Base-by-base conservation (phyloP, 2,888 invertebrate genomes). In the Pristionchus exspectatus region DNA sequence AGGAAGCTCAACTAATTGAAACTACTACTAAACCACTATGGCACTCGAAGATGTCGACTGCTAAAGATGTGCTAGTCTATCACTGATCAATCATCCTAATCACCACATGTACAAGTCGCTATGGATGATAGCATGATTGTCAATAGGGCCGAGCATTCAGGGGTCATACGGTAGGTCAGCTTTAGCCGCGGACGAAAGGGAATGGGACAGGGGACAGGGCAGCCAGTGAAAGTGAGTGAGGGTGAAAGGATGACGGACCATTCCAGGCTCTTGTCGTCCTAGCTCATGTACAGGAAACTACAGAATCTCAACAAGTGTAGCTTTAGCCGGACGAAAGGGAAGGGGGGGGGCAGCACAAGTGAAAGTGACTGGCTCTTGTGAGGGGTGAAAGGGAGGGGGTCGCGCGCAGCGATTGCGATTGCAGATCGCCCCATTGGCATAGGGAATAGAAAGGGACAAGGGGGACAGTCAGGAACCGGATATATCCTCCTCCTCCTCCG, bases 401-500 rank as follows among this genome's bases (percentile, higher is more conserved):
- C 30, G 33, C 44, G 27, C 33, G 33, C 21, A 16, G 81, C 44
- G 44, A 50, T 33, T 44, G 81, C 81, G 81, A 54, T 81, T 54
- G 81, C 81, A 81, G 38, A 81, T 81, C 81, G 81, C 50, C 74
- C 74, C 74, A 38, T 38, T 38, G 27, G 59, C 56, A 30, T 9
- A 24, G 54, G 83, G 33, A 12, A 24, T 30, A 85, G 56, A 56
- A 59, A 33, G 33, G 83, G 56, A 56, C 38, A 83, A 56, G 27
- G 56, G 27, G 3, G 16, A 50, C 81, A 44, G 74, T 21, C 24
- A 50, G 85, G 84, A 85, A 85, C 56, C 33, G 63, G 85, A 56
- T 59, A 85, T 21, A 81, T 81, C 81, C 81, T 81, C 81, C 74
- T 18, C 72, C 18, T 38, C 30, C 72, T 74, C 72, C 38, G 38